Base-by-base conservation (phyloP, 35 echinoderm and acorn worm genomes). In the Hemicentrotus pulcherrimus region DNA sequence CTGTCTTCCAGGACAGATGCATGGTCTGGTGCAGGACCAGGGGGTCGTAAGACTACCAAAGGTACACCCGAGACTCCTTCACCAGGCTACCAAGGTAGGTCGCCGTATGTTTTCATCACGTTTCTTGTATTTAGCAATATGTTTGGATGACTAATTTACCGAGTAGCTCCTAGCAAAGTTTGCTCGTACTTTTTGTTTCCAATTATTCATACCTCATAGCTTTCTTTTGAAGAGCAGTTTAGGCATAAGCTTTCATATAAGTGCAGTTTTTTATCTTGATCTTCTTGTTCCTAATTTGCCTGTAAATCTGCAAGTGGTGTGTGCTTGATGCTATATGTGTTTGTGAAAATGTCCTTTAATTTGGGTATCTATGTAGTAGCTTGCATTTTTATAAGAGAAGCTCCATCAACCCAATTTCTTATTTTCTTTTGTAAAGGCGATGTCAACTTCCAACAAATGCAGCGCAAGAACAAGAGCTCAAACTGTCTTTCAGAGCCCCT, bases 391-490 rank as follows among this genome's bases (percentile, higher is more conserved):
- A n/a, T 78, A 78, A 78, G 24, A 78, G 65, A 28, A 28, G 24
- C 65, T n/a, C 5, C 13, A 4, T 24, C 19, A 78, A 18, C 65
- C 28, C 28, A 1, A n/a, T 78, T 78, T 78, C 28, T 78, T 8
- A 28, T 28, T 78, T 78, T 78, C 55, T 78, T 15, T 94, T 31
- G 46, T 94, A 58, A 52, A 94, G 52, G 19, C 12, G 88, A 90
- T 30, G 14, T 47, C 31, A 90, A 90, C 32, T 90, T 90, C 46
- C 88, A 90, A 47, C 91, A 93, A 15, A 32, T 46, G 91, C 91
- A 93, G 91, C 91, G 91, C 30, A 93, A 93, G 88, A 96, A 71
- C n/a, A 92, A 85, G 32, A 41, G 71, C 41, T 92, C 89, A 50
- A 92, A 48, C 46, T 90, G 88, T 85, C 47, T 88, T 47, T 46